Evolutionary conservation across 2,797 vertebrate species (phyloP).

Genomic region (Potorous gilbertii): DNA sequence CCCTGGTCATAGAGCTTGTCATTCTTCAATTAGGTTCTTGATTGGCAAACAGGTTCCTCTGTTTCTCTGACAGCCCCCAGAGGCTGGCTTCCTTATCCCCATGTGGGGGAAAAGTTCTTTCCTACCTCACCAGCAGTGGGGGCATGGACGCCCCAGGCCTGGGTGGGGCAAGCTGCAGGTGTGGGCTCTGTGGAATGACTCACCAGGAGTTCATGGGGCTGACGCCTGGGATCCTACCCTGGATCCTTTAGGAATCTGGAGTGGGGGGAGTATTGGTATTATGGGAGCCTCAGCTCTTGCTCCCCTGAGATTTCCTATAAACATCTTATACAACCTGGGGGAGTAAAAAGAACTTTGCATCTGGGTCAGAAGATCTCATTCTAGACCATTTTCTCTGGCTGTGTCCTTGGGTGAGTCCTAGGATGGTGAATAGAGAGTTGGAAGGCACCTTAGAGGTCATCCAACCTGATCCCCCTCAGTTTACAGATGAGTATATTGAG

Average conservation of each 20-base stretch:
- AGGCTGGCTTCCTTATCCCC: background rate
- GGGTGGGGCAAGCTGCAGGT: conserved; percentile 62
- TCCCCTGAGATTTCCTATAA: background rate
- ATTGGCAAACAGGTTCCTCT: conserved; percentile 16
- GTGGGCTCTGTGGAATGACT: conserved; percentile 63
- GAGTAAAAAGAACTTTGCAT: background rate
- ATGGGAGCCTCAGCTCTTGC: background rate
- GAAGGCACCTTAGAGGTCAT: background rate
- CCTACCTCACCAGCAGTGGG: conserved; percentile 28
- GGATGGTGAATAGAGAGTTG: background rate
- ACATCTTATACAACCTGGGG: background rate
- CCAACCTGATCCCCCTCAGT: background rate
- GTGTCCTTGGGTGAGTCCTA: background rate
- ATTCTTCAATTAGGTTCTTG: conserved; percentile 8
- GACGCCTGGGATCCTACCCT: conserved; percentile 26
- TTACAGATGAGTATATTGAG: background rate
- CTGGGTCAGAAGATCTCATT: background rate
- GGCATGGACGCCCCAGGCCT: background rate
- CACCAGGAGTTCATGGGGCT: conserved; percentile 52
- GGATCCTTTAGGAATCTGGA: conserved; percentile 11
- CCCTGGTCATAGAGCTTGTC: background rate
- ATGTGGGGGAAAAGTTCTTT: conserved; percentile 25
- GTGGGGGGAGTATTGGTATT: background rate
- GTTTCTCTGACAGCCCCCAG: background rate
- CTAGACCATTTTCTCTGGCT: background rate